Evolutionary conservation across 1,140 invertebrate species (phyloP).

Genomic region (Danaus melanippus): DNA sequence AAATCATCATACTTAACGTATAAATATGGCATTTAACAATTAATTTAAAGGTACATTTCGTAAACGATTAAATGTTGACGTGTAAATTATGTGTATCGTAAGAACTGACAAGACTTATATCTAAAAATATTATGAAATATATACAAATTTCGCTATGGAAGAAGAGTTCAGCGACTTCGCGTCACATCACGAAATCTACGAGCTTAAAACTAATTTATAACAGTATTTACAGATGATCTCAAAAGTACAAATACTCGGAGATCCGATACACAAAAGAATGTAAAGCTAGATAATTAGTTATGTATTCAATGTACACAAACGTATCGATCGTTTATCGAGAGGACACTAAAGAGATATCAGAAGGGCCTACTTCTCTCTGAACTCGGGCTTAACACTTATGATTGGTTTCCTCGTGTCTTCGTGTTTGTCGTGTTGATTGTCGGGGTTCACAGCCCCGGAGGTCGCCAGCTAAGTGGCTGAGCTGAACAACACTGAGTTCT

Average conservation of each 20-base stretch:
- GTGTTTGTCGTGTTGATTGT: constrained; percentile 43
- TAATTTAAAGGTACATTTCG: constrained; percentile 62
- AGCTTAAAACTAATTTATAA: constrained; percentile 51
- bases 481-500: constrained; percentile 88
- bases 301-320: constrained; percentile 43
- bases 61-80: constrained; percentile 66
- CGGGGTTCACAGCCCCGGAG: constrained; percentile 60
- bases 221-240: constrained; percentile 69
- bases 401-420: constrained; percentile 65
- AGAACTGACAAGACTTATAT: constrained; percentile 52
- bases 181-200: constrained; percentile 44
- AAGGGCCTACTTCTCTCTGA: constrained; percentile 58
- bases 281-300: constrained; percentile 42
- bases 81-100: constrained; percentile 64
- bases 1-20: constrained; percentile 50
- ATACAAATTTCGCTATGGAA: constrained; percentile 72
- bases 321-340: constrained; percentile 20
- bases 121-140: constrained; percentile 62
- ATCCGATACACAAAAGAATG: constrained; percentile 46
- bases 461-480: constrained; percentile 83
- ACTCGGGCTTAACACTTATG: constrained; percentile 71
- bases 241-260: constrained; percentile 55
- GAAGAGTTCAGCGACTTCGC: constrained; percentile 55
- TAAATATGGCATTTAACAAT: constrained; percentile 70
- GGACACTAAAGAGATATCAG: constrained; percentile 30